Percentiles rank a stretch among this genome's conserved stretches.
Evolutionary conservation across 2,797 vertebrate genomes (phyloP).

Genomic region (Delichon dasypus): DNA sequence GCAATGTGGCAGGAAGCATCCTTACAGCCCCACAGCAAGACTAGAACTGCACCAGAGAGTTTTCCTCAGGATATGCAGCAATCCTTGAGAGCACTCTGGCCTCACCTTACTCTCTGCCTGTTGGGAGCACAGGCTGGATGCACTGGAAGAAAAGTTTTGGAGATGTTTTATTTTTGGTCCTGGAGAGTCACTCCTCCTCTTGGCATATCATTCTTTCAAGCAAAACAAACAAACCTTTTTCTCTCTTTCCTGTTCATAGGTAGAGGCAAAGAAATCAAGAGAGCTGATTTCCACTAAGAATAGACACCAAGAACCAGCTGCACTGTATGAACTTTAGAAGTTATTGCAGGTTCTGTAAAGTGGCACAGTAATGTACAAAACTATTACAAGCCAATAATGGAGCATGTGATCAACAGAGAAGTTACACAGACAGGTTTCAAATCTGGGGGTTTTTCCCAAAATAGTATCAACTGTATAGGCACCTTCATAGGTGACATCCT

Average conservation of each 20-base stretch:
- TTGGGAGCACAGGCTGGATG: not conserved
- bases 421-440: not conserved
- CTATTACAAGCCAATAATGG: not conserved
- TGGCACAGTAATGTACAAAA: not conserved
- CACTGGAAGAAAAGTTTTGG: not conserved
- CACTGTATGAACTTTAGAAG: not conserved
- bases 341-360: not conserved
- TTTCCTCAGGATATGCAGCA: not conserved
- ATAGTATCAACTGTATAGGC: not conserved
- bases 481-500: not conserved
- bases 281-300: not conserved
- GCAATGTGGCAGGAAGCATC: not conserved
- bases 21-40: not conserved
- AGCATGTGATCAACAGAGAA: not conserved
- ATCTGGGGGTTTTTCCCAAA: not conserved
- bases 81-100: not conserved
- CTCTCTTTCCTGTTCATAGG: not conserved
- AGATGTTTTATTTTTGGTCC: not conserved
- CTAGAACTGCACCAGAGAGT: not conserved
- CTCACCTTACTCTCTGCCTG: fast-evolving
- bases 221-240: not conserved
- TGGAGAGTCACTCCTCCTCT: not conserved
- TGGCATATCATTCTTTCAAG: not conserved
- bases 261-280: not conserved
- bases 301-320: not conserved